Conservation (phyloP, 2,797 vertebrate genomes). For the Lagocephalus sceleratus region DNA sequence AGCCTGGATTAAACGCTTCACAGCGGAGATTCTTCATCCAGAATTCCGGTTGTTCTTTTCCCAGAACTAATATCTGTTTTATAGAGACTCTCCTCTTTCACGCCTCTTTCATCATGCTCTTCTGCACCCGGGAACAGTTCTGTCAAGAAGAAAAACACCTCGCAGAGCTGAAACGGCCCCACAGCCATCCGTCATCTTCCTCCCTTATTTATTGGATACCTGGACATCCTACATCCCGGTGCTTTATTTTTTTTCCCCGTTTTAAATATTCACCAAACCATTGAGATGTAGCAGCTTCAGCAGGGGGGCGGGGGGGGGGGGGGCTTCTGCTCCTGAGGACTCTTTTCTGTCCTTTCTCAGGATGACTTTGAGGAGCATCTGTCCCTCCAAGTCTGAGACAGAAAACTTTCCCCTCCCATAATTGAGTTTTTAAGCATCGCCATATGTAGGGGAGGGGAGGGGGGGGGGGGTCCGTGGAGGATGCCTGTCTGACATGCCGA, state of each 20-base stretch:
- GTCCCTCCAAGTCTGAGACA: conserved; percentile 17
- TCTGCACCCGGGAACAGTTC: conserved; percentile 19
- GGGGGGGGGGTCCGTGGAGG: conserved; percentile 3
- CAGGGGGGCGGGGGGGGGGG: too few species aligned
- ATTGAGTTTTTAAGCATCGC: background rate
- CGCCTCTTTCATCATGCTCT: conserved; percentile 12
- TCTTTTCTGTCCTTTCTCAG: conserved; percentile 33
- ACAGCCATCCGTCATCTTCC: conserved; percentile 22
- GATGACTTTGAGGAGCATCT: conserved; percentile 30
- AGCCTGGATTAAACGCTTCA: too few species aligned
- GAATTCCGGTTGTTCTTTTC: background rate
- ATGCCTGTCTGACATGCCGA: conserved; percentile 7
- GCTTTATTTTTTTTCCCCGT: background rate
- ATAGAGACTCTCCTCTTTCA: conserved; percentile 14
- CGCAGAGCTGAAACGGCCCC: conserved; percentile 35
- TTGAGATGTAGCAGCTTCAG: background rate
- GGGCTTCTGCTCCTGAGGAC: conserved; percentile 23
- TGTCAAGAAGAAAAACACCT: conserved; percentile 33
- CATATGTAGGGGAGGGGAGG: conserved; percentile 7
- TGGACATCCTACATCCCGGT: conserved; percentile 11
- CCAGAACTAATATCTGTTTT: background rate
- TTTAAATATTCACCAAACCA: conserved; percentile 13
- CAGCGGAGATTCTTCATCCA: background rate
- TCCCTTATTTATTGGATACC: conserved; percentile 12
- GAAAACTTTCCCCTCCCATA: background rate